Evolutionary conservation across 2,797 vertebrate species (phyloP).

Genomic region (Pelochelys cantorii): DNA sequence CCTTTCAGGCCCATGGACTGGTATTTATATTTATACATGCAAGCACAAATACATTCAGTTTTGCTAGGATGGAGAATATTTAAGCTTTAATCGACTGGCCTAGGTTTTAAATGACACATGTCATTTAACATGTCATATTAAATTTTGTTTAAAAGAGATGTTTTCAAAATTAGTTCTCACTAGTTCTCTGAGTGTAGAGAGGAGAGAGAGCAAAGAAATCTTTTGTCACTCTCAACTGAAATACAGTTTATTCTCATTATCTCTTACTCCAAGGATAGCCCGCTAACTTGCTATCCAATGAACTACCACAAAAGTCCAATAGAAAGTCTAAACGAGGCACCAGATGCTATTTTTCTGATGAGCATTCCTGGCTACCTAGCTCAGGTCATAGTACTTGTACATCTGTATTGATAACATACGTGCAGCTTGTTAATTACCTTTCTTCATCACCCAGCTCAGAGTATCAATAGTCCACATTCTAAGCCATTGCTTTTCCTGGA

Average conservation of each 20-base stretch:
- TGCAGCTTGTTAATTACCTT: background rate
- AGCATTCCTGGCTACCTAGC: background rate
- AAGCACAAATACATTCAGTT: accelerated
- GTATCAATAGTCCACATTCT: background rate
- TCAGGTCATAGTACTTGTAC: background rate
- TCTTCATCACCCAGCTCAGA: background rate
- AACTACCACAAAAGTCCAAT: background rate
- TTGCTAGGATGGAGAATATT: accelerated
- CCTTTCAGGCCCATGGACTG: background rate
- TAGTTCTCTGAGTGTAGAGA: accelerated
- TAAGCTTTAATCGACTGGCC: background rate
- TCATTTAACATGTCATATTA: accelerated
- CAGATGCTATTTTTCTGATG: background rate
- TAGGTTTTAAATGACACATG: accelerated
- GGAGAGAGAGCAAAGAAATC: background rate
- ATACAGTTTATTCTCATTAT: background rate
- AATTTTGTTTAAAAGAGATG: accelerated
- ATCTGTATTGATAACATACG: background rate
- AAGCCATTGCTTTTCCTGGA: background rate
- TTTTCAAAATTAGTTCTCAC: background rate
- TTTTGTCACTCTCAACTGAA: background rate
- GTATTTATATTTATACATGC: accelerated
- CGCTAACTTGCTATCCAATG: background rate
- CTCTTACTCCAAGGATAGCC: background rate
- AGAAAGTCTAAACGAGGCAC: background rate